Evolutionary conservation across 1,140 invertebrate genomes (phyloP).

Genomic region (Eupristina koningsbergeri): DNA sequence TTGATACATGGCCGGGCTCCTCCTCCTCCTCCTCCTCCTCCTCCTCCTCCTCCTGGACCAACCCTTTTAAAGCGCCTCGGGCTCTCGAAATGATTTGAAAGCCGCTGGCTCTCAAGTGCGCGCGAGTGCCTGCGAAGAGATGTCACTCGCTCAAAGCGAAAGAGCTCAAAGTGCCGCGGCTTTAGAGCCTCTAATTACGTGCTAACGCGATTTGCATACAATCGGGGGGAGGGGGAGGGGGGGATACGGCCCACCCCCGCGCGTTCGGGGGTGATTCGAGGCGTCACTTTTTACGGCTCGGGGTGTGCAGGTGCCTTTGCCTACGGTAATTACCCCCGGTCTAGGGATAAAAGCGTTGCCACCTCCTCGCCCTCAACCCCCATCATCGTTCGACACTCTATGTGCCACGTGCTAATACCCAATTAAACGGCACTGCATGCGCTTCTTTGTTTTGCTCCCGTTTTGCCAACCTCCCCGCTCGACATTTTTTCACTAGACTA

Average conservation of each 20-base stretch:
- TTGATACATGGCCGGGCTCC: background rate
- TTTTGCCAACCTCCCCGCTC: background rate
- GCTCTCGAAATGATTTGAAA: constrained; percentile 39
- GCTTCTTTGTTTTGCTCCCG: background rate
- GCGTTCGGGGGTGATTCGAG: no score
- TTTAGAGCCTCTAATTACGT: constrained; percentile 33
- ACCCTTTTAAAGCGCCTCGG: constrained; percentile 32
- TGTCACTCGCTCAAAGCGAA: background rate
- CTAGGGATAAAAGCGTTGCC: background rate
- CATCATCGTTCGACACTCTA: no score
- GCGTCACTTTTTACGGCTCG: no score
- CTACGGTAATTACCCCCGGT: background rate
- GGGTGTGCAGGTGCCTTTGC: no score
- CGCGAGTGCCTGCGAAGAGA: background rate
- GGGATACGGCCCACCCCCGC: background rate
- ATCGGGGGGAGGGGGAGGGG: background rate
- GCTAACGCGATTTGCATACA: constrained; percentile 42
- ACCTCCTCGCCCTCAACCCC: no score
- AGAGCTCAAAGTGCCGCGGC: constrained; percentile 24
- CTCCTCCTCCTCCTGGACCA: background rate
- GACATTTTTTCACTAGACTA: no score
- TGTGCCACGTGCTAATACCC: background rate
- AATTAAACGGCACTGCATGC: background rate
- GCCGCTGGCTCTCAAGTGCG: background rate
- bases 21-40: background rate